Evolutionary conservation across 2,113 vertebrate genomes (phyloP), one percentile per base, ranked within the genome.

Genomic region (Pseudolaguvia tuberculata): DNA sequence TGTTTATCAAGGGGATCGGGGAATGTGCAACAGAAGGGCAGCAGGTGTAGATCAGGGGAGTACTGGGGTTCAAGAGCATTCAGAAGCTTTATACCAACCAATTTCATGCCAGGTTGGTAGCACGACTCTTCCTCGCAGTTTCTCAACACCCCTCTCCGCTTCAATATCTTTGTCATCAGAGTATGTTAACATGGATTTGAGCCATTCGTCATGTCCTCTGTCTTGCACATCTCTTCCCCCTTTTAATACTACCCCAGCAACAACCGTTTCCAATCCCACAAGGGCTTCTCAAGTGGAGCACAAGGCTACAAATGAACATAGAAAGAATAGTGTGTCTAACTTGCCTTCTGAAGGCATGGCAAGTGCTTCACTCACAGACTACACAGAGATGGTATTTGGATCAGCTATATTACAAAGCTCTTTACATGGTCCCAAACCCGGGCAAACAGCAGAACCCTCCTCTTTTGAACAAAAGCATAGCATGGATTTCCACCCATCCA

Each of bases 121-220:
- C 0, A 72, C 81, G n/a, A 86, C 83, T 83, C 89, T 92, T 21
- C 87, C 91, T n/a, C 90, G 89, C 31, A 92, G 91, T 77, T 90
- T 90, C 72, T 92, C 89, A 0, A 89, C 89, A 53, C 91, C 89
- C 3, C 78, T 91, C 56, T 85, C 90, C 70, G 85, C 88, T 70
- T 85, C 89, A 4, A 84, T 73, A 15, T 81, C 86, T 0, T 35
- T 71, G 4, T 81, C 79, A 31, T 75, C 85, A 20, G 90, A 92
- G 61, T 92, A 92, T 45, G 88, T 91, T 70, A 91, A 85, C 80
- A 90, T 92, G 90, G 91, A 90, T 65, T 78, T 92, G 56, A 85
- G 91, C 48, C 87, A 84, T 72, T 79, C 86, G 18, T 71, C 84
- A 0, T 79, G 79, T 52, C 73, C 74, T 2, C 57, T 68, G 3